Evolutionary conservation across 2,888 invertebrate species (phyloP), one percentile per base, ranked within the genome.

Genomic region (Drosophila kanekoi): DNA sequence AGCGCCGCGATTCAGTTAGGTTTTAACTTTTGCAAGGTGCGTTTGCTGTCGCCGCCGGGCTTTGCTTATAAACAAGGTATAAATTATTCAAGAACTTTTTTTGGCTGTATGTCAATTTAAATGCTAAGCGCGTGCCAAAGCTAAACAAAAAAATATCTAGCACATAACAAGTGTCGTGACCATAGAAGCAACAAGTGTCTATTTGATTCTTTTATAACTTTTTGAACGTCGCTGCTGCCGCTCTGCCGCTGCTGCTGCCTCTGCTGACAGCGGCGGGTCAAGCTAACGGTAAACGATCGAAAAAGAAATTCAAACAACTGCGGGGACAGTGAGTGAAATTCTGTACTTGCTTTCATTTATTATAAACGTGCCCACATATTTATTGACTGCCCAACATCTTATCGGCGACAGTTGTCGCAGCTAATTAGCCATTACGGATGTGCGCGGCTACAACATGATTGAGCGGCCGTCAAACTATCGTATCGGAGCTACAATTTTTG

Each of bases 281-380:
- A 79, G 48, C 66, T 86, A 86, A 84, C 86, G 86, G 84, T 80
- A 73, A 53, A 49, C 74, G 52, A 68, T 71, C 65, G 60, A 79
- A 82, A 83, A 80, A 78, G 81, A 85, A 86, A 86, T 83, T 83
- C 70, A 81, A 78, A 78, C 81, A 32, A n/a, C n/a, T n/a, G n/a
- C n/a, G n/a, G n/a, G n/a, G 54, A 80, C 73, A 62, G 80, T 77
- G 71, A 82, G 82, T 83, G 80, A 84, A 80, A 80, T 77, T 80
- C 71, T 67, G 74, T 60, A 79, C 64, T 65, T 79, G 70, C 74
- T 77, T 76, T 71, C 82, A 72, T 78, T 68, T 68, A 65, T 78
- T 49, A 28, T 28, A 64, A 77, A 61, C 77, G 57, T 66, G 61
- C 41, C 53, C 14, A 49, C 63, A 60, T 57, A 56, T 59, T 49